Evolutionary conservation across 2,113 vertebrate species (phyloP), one percentile per base, ranked within the genome.

Genomic region (Albula glossodonta): DNA sequence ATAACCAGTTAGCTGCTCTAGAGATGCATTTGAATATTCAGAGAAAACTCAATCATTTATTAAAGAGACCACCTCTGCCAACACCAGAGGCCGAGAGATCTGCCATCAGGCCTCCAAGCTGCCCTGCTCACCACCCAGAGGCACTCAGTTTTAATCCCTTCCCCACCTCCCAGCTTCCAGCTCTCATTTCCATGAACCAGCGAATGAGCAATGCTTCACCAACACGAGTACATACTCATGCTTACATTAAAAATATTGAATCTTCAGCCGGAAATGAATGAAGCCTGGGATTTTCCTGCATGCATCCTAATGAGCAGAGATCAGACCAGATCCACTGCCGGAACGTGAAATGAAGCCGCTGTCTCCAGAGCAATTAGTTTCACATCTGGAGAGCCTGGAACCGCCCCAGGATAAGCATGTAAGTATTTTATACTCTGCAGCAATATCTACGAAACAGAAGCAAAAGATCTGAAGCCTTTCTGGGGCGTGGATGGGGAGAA

Each of bases 301-400:
- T 82, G 86, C 85, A 85, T 89, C 82, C 83, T 84, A 88, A 89
- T 85, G 83, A 89, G 88, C 84, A 87, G 85, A 78, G 85, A 91
- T 86, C 84, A 78, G 82, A 84, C 77, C 82, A 56, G 51, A 86
- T 82, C 86, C 57, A 83, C 85, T 85, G 70, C 78, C 86, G 82
- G 88, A 88, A 82, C 19, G 63, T 17, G 85, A 0, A 86, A 78
- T 84, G 81, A 84, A 85, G 83, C 87, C 84, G 57, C 89, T 78
- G 86, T n/a, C 89, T 92, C 53, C 17, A 52, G 41, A 19, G 84
- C 74, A 87, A 51, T 81, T 86, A 91, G 88, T 77, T 90, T 80
- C 88, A 94, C 92, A 94, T 94, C 92, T 94, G 93, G 91, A 93
- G 82, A 83, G 52, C 83, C 91, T 93, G 90, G 92, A 93, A 88